Conservation (phyloP, 92 coral and sea anemone genomes). For the Anthopleura xanthogrammica region DNA sequence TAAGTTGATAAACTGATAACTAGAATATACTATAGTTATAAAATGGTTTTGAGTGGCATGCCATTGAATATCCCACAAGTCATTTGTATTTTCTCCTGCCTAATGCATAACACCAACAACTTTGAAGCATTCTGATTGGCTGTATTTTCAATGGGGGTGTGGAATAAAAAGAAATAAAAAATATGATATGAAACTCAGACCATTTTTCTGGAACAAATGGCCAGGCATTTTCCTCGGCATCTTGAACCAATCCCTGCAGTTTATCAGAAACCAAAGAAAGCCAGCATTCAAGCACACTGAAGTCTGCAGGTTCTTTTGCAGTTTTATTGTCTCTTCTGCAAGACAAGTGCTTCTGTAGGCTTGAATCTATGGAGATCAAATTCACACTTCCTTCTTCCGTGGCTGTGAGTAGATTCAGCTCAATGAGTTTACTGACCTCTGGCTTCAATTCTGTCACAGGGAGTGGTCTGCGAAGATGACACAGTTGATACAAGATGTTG, state of each 20-base stretch:
- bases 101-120: no score
- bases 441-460: slow-evolving; percentile 38
- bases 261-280: slow-evolving; percentile 60
- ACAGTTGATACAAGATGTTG: slow-evolving; percentile 48
- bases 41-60: background rate
- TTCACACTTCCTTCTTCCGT: slow-evolving; percentile 25
- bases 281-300: slow-evolving; percentile 71
- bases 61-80: no score
- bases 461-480: slow-evolving; percentile 67
- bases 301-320: slow-evolving; percentile 14
- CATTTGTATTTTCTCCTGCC: no score
- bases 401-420: slow-evolving; percentile 36
- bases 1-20: no score
- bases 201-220: slow-evolving; percentile 98
- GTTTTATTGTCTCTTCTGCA: slow-evolving; percentile 7
- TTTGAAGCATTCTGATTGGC: no score
- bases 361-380: slow-evolving; percentile 1
- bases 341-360: background rate
- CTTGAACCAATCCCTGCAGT: slow-evolving; percentile 51
- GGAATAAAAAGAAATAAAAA: background rate
- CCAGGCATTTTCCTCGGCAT: slow-evolving; percentile 83
- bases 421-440: slow-evolving; percentile 29
- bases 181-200: slow-evolving; percentile 36
- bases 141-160: background rate
- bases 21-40: background rate